Base-by-base conservation (phyloP, 1,140 invertebrate species). In the Kradibia gibbosae region DNA sequence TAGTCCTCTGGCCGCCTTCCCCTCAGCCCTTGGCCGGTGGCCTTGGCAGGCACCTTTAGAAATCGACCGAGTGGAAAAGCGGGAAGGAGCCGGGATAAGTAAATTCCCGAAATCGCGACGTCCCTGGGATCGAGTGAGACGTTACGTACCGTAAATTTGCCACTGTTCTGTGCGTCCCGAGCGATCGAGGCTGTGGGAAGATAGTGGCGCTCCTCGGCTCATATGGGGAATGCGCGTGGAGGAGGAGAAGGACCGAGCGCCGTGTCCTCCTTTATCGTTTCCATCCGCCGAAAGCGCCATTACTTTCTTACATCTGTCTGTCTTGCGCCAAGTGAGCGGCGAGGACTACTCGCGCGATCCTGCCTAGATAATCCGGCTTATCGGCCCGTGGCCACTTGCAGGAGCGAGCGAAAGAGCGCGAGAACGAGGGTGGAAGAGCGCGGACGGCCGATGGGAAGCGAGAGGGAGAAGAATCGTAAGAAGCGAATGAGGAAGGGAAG, bases 141-240 rank as follows among this genome's bases (percentile, higher is more conserved):
- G 87, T 90, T 87, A 87, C 85, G 83, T 87, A 85, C 84, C 84
- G 86, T 85, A 86, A 87, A 89, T 88, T 88, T 88, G 86, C 86
- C 84, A 88, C 84, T 86, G 85, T 84, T 77, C 80, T 48, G 77
- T 81, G 73, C 77, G 79, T 25, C 36, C n/a, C 39, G 10, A 48
- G 70, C 42, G 25, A 48, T 48, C 70, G 87, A 88, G 87, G 86
- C 88, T 90, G 88, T 89, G 88, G 88, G 87, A 90, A 89, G 88
- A 88, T 90, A 87, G 79, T 74, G 45, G 48, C 28, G 25, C 71
- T 73, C 28, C 25, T 1, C 13, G 34, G 20, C 28, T 67, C 45
- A 73, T 55, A 71, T 79, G 62, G 82, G 72, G 78, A 74, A 85
- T 83, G 84, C 78, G 34, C 8, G 55, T 71, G n/a, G 31, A 55